Evolutionary conservation across 2,113 vertebrate species (phyloP).

Genomic region (Corythornis cristatus): DNA sequence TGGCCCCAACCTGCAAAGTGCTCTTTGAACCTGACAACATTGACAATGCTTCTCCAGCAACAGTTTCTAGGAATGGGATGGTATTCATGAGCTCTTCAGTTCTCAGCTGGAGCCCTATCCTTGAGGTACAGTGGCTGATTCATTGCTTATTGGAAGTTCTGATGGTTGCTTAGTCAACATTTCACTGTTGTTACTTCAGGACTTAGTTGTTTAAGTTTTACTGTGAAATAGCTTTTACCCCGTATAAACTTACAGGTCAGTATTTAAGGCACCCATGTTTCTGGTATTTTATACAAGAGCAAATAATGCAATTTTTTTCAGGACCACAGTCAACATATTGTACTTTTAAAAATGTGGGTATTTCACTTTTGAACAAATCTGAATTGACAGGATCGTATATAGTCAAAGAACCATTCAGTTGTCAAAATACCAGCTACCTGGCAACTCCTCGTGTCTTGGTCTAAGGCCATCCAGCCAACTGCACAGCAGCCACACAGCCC

Average conservation of each 20-base stretch:
- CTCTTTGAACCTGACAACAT: slow-evolving; percentile 97
- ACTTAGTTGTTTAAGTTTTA: not conserved
- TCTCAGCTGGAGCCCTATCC: slow-evolving; percentile 91
- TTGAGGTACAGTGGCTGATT: slow-evolving; percentile 81
- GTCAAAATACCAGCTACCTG: not conserved
- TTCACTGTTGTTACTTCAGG: not conserved
- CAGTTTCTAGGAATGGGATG: slow-evolving; percentile 97
- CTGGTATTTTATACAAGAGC: not conserved
- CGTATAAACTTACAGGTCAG: not conserved
- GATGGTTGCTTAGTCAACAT: not conserved
- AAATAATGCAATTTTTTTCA: not conserved
- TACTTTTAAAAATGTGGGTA: not conserved
- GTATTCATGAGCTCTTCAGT: slow-evolving; percentile 98
- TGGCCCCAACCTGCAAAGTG: slow-evolving; percentile 95
- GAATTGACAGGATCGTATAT: not conserved
- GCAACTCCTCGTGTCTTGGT: not conserved
- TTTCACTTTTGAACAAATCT: not conserved
- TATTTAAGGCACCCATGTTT: not conserved
- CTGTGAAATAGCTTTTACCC: not conserved
- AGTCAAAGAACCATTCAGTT: not conserved
- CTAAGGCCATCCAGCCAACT: not conserved
- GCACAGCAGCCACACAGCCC: not conserved
- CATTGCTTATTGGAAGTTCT: not conserved
- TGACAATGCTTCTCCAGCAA: slow-evolving; percentile 96
- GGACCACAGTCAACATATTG: not conserved